Base-by-base conservation (phyloP, 2,113 vertebrate genomes). In the Phyllostomus discolor region DNA sequence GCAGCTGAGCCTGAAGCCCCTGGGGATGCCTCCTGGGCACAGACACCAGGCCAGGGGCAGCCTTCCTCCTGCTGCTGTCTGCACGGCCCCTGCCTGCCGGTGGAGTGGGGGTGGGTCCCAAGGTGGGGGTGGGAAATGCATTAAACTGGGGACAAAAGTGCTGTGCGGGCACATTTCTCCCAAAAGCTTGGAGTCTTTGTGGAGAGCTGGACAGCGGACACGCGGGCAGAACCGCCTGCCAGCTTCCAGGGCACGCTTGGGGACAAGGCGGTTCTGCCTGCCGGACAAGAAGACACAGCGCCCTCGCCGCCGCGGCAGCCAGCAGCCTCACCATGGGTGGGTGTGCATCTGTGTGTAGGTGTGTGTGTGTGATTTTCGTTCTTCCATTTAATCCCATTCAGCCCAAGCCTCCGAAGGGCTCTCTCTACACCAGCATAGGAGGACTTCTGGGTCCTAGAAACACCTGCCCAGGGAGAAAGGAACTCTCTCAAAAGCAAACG, bases 231-330 rank as follows among this genome's bases (percentile, higher is more conserved):
- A 67, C 2, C 0, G 2, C 64, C 8, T 5, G 12, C 17, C 15
- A 2, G 43, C 41, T 48, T 38, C 80, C 9, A n/a, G 82, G 31
- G 16, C 38, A 64, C 1, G 0, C 6, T 2, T 10, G 66, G 48
- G 57, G 26, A 43, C 52, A 9, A 22, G 20, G 54, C 2, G 11
- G 64, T 6, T 41, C 41, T 35, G 17, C n/a, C 33, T 0, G 1
- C 28, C 90, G 38, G 12, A n/a, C 26, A 14, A 12, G 48, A 48
- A 28, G 33, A 41, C 35, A 15, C 4, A 24, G 38, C 10, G 17
- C 16, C 76, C 26, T 54, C 10, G 19, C 28, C 0, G 0, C 22
- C 7, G 20, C 82, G 0, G 1, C 35, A 11, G 38, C 41, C 22
- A 16, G 28, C 91, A 52, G 72, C 19, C 76, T 87, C 91, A 5